Base-by-base conservation (phyloP, 2,113 vertebrate species). In the Cheilinus undulatus region DNA sequence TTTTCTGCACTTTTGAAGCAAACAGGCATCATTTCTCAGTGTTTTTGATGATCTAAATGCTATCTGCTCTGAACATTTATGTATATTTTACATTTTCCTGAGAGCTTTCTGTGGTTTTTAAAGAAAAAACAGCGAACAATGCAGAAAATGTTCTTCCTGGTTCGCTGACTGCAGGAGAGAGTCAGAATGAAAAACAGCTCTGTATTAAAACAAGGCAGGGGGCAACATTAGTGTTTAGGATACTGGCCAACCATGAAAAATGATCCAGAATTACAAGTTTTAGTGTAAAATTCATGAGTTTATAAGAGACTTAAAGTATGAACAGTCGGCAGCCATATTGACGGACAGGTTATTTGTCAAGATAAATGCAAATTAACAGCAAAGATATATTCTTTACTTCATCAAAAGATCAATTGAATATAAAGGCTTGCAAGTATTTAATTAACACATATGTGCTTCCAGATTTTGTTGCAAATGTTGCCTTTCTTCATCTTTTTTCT, bases 1-100 rank as follows among this genome's bases (percentile, higher is more conserved):
- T 78, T 38, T 34, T 50, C 4, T 23, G 3, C 4, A 52, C 38
- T 80, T 48, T 12, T 59, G 43, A 36, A 64, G 20, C 3, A 19
- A 5, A 14, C 3, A 30, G 23, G 24, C 38, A 24, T 67, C 24
- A 32, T 58, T 62, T 52, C 42, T 26, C 48, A 32, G 15, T 42
- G 4, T 34, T 24, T 49, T 27, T 20, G 15, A 45, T 45, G 43
- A 56, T 53, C 23, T 34, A 48, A 38, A 62, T 53, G 50, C 17
- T 38, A 14, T 48, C 12, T 56, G 49, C 22, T 66, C 10, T 2
- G 23, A 22, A 14, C 27, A 34, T 65, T 69, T n/a, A 19, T 74
- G n/a, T n/a, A 57, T 17, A 62, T 26, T 43, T 50, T 10, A n/a
- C 40, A 59, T 30, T 56, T 62, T 11, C 45, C 30, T 54, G 14